phyloP scores from a whole-genome alignment of 2,888 invertebrate species.

The Metalampra italica region DNA sequence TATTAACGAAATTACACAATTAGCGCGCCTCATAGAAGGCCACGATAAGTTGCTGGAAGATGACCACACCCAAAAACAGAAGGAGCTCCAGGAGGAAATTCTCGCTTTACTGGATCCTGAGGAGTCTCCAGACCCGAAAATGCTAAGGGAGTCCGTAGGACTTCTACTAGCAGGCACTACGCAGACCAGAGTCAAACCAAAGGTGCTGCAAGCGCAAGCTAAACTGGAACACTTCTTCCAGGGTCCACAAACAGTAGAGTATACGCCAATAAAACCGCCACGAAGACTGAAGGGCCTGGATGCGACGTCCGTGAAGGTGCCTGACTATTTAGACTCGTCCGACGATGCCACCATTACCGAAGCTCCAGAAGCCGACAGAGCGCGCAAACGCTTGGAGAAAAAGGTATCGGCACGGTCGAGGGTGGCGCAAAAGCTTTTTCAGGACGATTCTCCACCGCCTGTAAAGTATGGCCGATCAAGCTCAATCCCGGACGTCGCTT shows the following conservation, averaged over 20 bases:
- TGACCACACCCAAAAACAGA: slow-evolving; percentile 41
- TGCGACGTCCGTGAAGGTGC: slow-evolving; percentile 31
- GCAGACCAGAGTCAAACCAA: slow-evolving; percentile 33
- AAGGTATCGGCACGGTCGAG: slow-evolving; percentile 20
- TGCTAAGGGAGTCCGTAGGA: slow-evolving; percentile 47
- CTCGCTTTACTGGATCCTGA: slow-evolving; percentile 57
- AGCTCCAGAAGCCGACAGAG: slow-evolving; percentile 39
- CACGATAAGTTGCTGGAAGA: slow-evolving; percentile 41
- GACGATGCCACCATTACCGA: slow-evolving; percentile 56
- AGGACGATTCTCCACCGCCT: slow-evolving; percentile 41
- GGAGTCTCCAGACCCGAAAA: slow-evolving; percentile 50
- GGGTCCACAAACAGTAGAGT: slow-evolving; percentile 26
- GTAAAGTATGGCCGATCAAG: slow-evolving; percentile 39
- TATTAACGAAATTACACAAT: slow-evolving; percentile 58
- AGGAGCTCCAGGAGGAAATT: slow-evolving; percentile 59
- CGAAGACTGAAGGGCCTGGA: slow-evolving; percentile 59
- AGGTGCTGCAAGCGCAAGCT: slow-evolving; percentile 20
- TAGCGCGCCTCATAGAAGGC: slow-evolving; percentile 61
- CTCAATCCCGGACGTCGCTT: slow-evolving; percentile 20
- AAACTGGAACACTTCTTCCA: slow-evolving; percentile 46
- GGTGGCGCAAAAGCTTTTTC: slow-evolving; percentile 33
- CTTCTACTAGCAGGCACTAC: slow-evolving; percentile 49
- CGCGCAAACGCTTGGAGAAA: slow-evolving; percentile 23
- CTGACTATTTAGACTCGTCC: slow-evolving; percentile 40
- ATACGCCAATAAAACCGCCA: slow-evolving; percentile 38